Evolutionary conservation across 2,113 vertebrate species (phyloP), one percentile per base, ranked within the genome.

Genomic region (Campylomormyrus numenius): DNA sequence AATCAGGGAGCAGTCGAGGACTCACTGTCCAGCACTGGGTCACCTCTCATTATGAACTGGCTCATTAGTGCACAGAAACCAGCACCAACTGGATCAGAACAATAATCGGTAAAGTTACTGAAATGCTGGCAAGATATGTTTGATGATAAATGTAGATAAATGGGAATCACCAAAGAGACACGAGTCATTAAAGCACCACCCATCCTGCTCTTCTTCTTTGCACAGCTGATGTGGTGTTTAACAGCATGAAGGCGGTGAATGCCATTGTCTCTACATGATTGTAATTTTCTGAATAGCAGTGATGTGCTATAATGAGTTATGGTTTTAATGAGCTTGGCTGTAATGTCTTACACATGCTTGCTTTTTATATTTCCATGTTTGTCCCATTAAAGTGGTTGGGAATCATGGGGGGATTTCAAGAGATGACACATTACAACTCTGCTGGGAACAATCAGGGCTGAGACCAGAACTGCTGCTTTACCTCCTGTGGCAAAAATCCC

Each of bases 1-100:
- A 92, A 94, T 93, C 92, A 93, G 95, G 94, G 94, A 92, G 92
- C 93, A 91, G 88, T 92, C 89, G 90, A 90, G 48, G 24, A 46
- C 86, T 83, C 19, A 3, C 90, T 93, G 92, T 93, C 91, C 92
- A 93, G 91, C 91, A 93, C 92, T 92, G 91, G 93, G 94, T 95
- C 27, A 95, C 94, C 91, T 94, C 95, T 95, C 94, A 91, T 91
- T 89, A 90, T 85, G 85, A 85, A 91, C 90, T 83, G 90, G 89
- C 90, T 84, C 89, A 87, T 91, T 92, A 91, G 46, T 90, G 92
- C 80, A 49, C 45, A 62, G 53, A 42, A 85, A 89, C 89, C 85
- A 90, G 45, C 15, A 48, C 42, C n/a, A 56, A 49, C 84, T 91
- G 89, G 10, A 91, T 92, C 85, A 39, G 49, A 87, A 87, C n/a